Evolutionary conservation across 1,140 invertebrate species (phyloP).

Genomic region (Rhopalosiphum maidis): DNA sequence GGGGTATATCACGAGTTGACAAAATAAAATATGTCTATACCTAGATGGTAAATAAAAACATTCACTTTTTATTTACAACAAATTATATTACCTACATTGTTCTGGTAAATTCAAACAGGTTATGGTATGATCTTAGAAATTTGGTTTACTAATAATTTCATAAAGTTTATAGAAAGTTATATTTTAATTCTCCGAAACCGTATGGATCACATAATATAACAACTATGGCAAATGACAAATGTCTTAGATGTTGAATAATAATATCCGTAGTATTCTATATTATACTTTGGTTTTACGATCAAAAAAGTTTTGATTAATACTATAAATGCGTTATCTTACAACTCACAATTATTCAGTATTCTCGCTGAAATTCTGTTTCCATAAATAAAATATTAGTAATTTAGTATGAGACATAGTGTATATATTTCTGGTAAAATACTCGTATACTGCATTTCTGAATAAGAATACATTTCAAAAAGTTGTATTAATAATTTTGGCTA

Average conservation of each 20-base stretch:
- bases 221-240: not conserved
- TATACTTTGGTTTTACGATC: not conserved
- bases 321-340: not conserved
- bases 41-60: not conserved
- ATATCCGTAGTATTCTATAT: too few relatives aligned
- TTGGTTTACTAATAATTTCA: not conserved
- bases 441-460: too few relatives aligned
- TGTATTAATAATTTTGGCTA: too few relatives aligned
- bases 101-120: not conserved
- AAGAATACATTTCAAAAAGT: too few relatives aligned
- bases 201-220: not conserved
- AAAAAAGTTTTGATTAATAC: conserved; percentile 24
- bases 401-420: not conserved
- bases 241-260: not conserved
- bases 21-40: too few relatives aligned
- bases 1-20: not conserved
- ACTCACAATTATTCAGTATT: not conserved
- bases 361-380: not conserved
- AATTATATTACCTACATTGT: not conserved
- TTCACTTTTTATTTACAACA: not conserved
- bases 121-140: too few relatives aligned
- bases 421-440: not conserved
- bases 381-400: not conserved
- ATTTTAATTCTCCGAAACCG: not conserved
- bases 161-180: conserved; percentile 17